Conservation (phyloP, 1,140 invertebrate genomes). For the Bradysia coprophila region DNA sequence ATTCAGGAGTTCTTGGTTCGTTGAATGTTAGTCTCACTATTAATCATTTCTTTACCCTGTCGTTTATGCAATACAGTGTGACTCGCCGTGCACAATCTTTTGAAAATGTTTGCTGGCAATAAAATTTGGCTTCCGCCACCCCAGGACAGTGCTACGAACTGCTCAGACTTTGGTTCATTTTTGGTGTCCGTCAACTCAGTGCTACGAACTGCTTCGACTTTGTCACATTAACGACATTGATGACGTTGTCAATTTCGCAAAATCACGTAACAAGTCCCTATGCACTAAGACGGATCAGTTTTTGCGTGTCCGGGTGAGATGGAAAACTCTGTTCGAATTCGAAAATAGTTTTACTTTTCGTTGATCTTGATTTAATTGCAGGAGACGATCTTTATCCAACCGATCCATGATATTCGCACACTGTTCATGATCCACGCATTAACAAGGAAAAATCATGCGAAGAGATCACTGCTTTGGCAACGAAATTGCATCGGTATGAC, state of each 20-base stretch:
- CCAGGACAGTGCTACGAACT: too few relatives aligned
- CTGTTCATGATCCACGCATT: neutral
- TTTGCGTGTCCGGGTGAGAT: neutral
- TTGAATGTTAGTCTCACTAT: neutral
- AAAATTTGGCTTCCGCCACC: conserved; percentile 28
- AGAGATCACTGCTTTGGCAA: neutral
- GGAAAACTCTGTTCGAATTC: neutral
- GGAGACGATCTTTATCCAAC: neutral
- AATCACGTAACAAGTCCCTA: conserved; percentile 23
- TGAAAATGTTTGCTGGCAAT: conserved; percentile 12
- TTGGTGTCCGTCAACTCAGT: too few relatives aligned
- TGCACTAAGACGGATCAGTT: conserved; percentile 20
- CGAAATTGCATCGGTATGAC: neutral
- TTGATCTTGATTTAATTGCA: neutral
- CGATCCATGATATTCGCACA: too few relatives aligned
- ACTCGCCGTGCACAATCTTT: conserved; percentile 22
- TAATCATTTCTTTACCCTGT: conserved; percentile 3
- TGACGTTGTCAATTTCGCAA: conserved; percentile 25
- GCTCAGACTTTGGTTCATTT: too few relatives aligned
- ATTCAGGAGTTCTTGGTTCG: conserved; percentile 44
- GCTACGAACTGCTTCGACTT: conserved; percentile 30
- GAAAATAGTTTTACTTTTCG: neutral
- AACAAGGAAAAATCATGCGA: neutral
- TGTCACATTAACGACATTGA: conserved; percentile 25
- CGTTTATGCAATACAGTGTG: conserved; percentile 25